Base-by-base conservation (phyloP, 2,888 invertebrate genomes). In the Acronicta psi region DNA sequence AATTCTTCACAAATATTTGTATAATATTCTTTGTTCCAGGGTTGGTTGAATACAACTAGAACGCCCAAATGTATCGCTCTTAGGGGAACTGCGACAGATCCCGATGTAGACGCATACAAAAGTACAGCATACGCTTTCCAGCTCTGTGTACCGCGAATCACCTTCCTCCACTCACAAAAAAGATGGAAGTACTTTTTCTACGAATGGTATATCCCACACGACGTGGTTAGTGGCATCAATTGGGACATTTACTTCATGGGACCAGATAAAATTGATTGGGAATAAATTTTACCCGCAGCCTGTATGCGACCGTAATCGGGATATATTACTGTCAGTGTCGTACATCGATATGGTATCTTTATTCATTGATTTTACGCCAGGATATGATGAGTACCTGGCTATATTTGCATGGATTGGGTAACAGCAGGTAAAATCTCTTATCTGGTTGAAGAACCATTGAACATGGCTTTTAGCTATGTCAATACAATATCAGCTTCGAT, bases 41-140 rank as follows among this genome's bases (percentile, higher is more conserved):
- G 84, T 14, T 89, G 88, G 88, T 37, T 89, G 7, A 64, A 83
- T 20, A 40, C 85, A 10, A 31, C 47, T 0, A 81, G 86, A 51
- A 84, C 88, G 9, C 90, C 90, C 2, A 84, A 82, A 0, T 90
- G 90, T 60, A 86, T 89, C 2, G 34, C 82, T 5, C 49, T 89
- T 0, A 76, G 81, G 59, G 86, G 83, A 0, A 77, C 59, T 0
- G 56, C 88, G 0, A 79, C 16, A 34, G 34, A 50, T 2, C 1
- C 76, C 25, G 77, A 78, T 53, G 72, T 72, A 9, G 84, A 88
- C 20, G 44, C 71, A 11, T 84, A 86, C 43, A 72, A 84, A 4
- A 81, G 77, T 20, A 88, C 89, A 0, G 69, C 85, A 0, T 87
- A 77, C 59, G 77, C 77, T 31, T 89, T 89, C 61, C 88, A 88